Percentiles rank a stretch among this genome's conserved stretches.
Conservation (phyloP, 2,797 vertebrate genomes). For the Poliocrania exsul region DNA sequence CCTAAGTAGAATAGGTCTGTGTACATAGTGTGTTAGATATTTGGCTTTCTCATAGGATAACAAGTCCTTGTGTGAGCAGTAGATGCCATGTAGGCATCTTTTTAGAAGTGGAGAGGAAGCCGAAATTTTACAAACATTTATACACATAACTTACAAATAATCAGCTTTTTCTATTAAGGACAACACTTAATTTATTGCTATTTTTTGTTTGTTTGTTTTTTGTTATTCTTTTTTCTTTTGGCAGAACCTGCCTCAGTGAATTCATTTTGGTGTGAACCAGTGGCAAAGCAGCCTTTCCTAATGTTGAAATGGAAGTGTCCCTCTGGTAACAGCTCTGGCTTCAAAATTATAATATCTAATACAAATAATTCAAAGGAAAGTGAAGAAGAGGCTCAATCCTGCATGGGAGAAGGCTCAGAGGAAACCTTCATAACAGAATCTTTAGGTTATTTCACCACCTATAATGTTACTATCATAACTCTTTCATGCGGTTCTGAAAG, state of each 20-base stretch:
- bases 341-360: constrained; percentile 49
- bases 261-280: constrained; percentile 43
- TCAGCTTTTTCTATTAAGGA: not conserved
- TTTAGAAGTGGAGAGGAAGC: not conserved
- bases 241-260: constrained; percentile 58
- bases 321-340: constrained; percentile 46
- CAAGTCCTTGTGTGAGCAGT: not conserved
- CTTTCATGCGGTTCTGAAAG: constrained; percentile 41
- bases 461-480: constrained; percentile 64
- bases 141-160: not conserved
- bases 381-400: accelerated
- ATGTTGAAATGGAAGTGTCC: constrained; percentile 71
- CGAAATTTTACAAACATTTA: not conserved
- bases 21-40: not conserved
- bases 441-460: constrained; percentile 70
- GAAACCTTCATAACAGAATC: accelerated
- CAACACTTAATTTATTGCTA: not conserved
- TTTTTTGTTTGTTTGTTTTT: not conserved
- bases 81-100: not conserved
- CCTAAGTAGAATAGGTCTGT: not conserved
- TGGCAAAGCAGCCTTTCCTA: constrained; percentile 51
- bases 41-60: not conserved
- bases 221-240: not conserved
- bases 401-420: not conserved
- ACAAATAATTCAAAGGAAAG: not conserved